phyloP scores from a whole-genome alignment of 2,113 vertebrate genomes.

The Ursus arctos region DNA sequence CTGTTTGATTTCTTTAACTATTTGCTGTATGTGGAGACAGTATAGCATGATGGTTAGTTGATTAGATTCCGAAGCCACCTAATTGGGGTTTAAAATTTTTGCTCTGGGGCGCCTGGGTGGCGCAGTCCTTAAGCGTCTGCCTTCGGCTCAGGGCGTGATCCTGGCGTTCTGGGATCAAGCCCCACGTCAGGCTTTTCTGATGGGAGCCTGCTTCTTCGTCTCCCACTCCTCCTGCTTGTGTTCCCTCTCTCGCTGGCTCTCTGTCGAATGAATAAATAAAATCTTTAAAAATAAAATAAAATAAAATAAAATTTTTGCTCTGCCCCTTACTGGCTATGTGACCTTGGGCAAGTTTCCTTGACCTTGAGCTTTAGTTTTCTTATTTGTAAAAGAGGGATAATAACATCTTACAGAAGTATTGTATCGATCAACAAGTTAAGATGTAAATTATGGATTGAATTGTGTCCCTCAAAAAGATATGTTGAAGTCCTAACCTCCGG shows the following conservation, averaged over 20 bases:
- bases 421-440: neutral
- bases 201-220: too few relatives aligned
- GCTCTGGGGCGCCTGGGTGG: neutral
- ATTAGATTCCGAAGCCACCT: neutral
- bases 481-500: neutral
- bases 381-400: neutral
- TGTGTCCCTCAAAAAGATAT: neutral
- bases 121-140: too few relatives aligned
- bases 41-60: neutral
- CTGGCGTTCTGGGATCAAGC: too few relatives aligned
- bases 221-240: too few relatives aligned
- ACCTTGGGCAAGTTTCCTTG: neutral
- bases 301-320: neutral
- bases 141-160: too few relatives aligned
- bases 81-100: neutral
- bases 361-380: constrained; percentile 17
- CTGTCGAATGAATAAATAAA: too few relatives aligned
- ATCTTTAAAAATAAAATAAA: too few relatives aligned
- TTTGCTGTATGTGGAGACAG: neutral
- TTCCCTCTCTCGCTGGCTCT: too few relatives aligned
- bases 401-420: neutral
- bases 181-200: too few relatives aligned
- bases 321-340: neutral
- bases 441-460: neutral
- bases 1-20: neutral